phyloP scores from a whole-genome alignment of 2,113 vertebrate genomes.

The Entosphenus tridentatus region DNA sequence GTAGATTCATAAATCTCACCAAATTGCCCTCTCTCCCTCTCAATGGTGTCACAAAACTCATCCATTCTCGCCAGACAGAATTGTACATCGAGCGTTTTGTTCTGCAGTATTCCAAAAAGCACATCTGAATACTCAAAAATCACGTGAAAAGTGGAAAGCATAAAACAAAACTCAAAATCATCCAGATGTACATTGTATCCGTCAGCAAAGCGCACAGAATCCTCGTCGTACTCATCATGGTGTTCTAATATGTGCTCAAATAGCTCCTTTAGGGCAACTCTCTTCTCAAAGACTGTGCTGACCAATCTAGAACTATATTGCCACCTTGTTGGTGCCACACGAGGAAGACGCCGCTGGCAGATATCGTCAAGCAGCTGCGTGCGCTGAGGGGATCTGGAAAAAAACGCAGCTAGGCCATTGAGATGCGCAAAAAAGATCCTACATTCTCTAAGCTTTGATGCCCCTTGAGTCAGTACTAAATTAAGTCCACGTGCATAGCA shows the following conservation, averaged over 20 bases:
- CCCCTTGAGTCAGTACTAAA: slow-evolving; percentile 5
- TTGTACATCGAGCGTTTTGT: slow-evolving; percentile 9
- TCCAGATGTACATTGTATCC: slow-evolving; percentile 7
- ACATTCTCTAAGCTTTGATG: slow-evolving; percentile 5
- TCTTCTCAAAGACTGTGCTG: slow-evolving; percentile 6
- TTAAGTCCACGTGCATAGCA: slow-evolving; percentile 10
- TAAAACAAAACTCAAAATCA: slow-evolving; percentile 11
- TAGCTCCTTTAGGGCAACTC: slow-evolving; percentile 4
- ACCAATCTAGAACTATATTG: neutral
- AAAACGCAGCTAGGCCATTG: slow-evolving; percentile 9
- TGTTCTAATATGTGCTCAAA: neutral
- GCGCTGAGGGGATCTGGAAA: neutral
- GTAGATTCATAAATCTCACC: no score
- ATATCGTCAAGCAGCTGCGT: slow-evolving; percentile 11
- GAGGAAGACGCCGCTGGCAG: slow-evolving; percentile 7
- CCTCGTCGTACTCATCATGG: no score
- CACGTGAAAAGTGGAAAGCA: slow-evolving; percentile 9
- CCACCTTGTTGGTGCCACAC: slow-evolving; percentile 9
- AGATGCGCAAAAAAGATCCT: slow-evolving; percentile 9
- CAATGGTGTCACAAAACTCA: slow-evolving; percentile 11
- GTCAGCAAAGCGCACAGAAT: no score
- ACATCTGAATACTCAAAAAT: slow-evolving; percentile 10
- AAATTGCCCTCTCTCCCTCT: slow-evolving; percentile 8
- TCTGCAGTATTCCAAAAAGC: slow-evolving; percentile 11
- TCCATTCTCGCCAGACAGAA: slow-evolving; percentile 9